Conservation (phyloP, 1,140 invertebrate species). For the Drosophila auraria region DNA sequence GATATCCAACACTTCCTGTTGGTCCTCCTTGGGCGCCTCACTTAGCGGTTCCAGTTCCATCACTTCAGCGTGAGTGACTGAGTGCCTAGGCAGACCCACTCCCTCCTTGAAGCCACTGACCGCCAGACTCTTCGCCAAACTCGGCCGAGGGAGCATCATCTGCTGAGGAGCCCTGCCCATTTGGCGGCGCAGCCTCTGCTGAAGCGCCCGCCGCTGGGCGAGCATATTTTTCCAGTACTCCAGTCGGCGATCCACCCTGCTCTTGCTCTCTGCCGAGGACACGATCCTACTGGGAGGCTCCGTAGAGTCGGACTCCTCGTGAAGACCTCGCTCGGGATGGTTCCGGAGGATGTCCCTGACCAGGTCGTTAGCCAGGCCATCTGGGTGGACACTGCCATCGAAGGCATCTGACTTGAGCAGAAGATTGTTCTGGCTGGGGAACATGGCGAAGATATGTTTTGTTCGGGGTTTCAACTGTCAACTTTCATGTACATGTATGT, state of each 20-base stretch:
- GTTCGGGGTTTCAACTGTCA: not conserved
- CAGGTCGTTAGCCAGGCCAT: constrained; percentile 34
- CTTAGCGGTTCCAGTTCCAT: not conserved
- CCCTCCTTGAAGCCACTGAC: not conserved
- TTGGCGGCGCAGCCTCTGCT: constrained; percentile 25
- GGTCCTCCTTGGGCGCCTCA: not conserved
- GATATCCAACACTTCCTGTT: too few species aligned
- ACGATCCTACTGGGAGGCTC: not conserved
- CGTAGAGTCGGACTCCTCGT: constrained; percentile 17
- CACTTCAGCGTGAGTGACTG: not conserved
- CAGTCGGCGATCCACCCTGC: constrained; percentile 58
- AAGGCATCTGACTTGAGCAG: not conserved
- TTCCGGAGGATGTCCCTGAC: constrained; percentile 39
- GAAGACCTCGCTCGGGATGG: not conserved
- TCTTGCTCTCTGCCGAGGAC: not conserved
- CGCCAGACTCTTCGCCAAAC: not conserved
- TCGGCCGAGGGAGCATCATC: constrained; percentile 38
- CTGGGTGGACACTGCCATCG: not conserved
- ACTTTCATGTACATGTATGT: too few species aligned
- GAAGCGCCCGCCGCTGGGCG: constrained; percentile 34
- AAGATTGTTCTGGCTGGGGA: not conserved
- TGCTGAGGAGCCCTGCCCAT: constrained; percentile 23
- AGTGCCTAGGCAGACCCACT: constrained; percentile 1
- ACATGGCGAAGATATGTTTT: constrained; percentile 2
- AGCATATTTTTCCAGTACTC: constrained; percentile 74